Evolutionary conservation across 1,140 invertebrate species (phyloP), one percentile per base, ranked within the genome.

Genomic region (Dryas iulia): DNA sequence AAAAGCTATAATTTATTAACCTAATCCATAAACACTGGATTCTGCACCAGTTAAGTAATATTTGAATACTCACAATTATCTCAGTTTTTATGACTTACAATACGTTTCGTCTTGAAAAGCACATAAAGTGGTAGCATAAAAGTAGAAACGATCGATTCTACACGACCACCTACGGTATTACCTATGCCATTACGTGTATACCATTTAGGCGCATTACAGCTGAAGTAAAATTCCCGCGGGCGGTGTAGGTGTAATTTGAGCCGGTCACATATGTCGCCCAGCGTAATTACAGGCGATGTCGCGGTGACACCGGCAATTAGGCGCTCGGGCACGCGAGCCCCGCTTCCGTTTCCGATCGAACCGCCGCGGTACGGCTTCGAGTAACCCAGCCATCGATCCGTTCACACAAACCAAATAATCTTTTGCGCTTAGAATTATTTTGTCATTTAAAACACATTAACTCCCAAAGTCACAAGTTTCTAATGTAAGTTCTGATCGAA

Each of bases 291-390:
- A 73, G 79, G 62, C 71, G 66, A 64, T 73, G 77, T 72, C 76
- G 81, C 75, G 71, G 81, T 83, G 84, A 84, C 86, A 86, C 77
- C 77, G 77, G 75, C 84, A 84, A 87, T 90, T 86, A 85, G 65
- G 47, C 54, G 69, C 74, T 69, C 66, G 66, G 74, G 77, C 84
- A 82, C 81, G 83, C 83, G 79, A 83, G 73, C 82, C n/a, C 66
- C 80, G 76, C 82, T 90, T 89, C 86, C 86, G 88, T 79, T 87
- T 89, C 86, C 86, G 84, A 87, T 79, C 80, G 78, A 79, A 78
- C 54, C 76, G 60, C 70, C 62, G 64, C 67, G 39, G 66, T 88
- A 84, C 54, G 86, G 84, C 83, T 85, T 77, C 76, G n/a, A 59
- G n/a, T 60, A 24, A 56, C 66, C 47, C 64, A 47, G 64, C 63